These are phyloP conservation scores for Amazona ochrocephala DNA, from an alignment of 2,797 vertebrate genomes.

Conservation along the genomic window DNA sequence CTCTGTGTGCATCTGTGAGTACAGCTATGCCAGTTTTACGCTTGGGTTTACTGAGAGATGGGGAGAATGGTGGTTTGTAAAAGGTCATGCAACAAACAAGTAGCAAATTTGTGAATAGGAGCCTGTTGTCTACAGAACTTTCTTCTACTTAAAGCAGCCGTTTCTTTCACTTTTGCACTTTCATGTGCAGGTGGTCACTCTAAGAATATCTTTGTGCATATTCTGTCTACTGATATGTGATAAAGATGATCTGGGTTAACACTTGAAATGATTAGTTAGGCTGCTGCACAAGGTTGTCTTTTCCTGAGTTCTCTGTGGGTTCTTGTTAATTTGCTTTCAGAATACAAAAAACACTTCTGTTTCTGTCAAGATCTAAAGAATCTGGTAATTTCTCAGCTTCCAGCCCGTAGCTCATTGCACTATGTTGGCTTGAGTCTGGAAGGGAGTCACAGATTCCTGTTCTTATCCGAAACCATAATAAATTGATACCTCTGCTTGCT, in stretches of 20 bases:
- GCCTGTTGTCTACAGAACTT: not conserved
- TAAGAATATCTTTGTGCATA: not conserved
- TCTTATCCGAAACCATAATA: not conserved
- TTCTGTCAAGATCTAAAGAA: not conserved
- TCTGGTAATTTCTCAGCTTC: not conserved
- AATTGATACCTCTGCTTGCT: not conserved
- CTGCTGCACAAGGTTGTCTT: not conserved
- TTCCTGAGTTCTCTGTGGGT: not conserved
- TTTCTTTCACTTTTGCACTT: not conserved
- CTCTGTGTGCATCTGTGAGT: not conserved
- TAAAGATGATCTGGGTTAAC: not conserved
- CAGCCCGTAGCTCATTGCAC: not conserved
- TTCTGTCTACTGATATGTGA: not conserved
- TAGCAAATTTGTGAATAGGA: not conserved
- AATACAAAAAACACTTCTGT: not conserved
- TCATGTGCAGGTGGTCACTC: not conserved
- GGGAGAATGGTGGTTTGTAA: not conserved
- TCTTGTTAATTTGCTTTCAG: not conserved
- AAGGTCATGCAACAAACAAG: not conserved
- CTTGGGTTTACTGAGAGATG: not conserved
- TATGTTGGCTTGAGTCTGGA: not conserved
- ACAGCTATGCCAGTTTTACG: not conserved
- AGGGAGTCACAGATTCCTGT: not conserved
- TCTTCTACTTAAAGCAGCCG: not conserved
- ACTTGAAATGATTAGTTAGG: not conserved